phyloP scores from a whole-genome alignment of 2,113 vertebrate species.

The Pteruthius melanotis region DNA sequence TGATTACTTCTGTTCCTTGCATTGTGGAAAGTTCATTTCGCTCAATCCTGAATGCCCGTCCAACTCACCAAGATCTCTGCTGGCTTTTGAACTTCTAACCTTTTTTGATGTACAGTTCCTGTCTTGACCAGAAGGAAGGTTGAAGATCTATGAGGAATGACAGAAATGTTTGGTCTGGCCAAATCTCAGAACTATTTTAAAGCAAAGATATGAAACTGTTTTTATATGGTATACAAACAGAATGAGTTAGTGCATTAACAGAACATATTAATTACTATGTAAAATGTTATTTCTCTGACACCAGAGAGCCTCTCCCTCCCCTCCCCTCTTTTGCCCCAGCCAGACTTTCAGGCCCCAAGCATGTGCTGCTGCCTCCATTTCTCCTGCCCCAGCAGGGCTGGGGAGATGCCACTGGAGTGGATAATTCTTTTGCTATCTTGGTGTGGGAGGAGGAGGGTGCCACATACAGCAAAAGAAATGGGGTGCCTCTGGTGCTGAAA shows the following conservation, averaged over 20 bases:
- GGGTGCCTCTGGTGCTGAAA: too few species aligned
- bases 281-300: not conserved
- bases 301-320: not conserved
- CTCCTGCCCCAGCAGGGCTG: not conserved
- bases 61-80: not conserved
- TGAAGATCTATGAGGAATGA: not conserved
- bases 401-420: not conserved
- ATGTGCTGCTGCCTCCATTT: not conserved
- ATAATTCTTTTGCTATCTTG: rapidly evolving
- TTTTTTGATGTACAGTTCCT: not conserved
- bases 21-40: not conserved
- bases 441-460: not conserved
- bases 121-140: not conserved
- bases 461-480: not conserved
- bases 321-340: not conserved
- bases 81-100: not conserved
- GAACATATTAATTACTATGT: not conserved
- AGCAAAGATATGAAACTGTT: not conserved
- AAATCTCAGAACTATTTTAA: not conserved
- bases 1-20: not conserved
- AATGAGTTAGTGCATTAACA: not conserved
- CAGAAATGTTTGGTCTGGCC: not conserved
- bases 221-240: not conserved
- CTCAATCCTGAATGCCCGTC: not conserved
- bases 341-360: not conserved